Evolutionary conservation across 2,888 invertebrate species (phyloP).

Genomic region (Parochlus steinenii): DNA sequence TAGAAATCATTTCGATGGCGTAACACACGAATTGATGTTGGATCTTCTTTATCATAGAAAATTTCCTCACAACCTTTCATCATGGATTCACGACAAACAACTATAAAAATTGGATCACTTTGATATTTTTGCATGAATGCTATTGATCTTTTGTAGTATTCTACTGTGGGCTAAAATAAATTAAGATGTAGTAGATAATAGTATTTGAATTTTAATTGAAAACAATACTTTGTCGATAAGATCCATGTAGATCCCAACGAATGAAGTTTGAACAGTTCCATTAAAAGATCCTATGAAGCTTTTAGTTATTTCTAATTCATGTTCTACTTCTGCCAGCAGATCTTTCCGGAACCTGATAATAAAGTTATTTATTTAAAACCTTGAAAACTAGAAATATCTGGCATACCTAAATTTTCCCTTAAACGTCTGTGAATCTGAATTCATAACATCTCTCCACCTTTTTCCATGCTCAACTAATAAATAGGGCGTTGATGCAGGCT

Average conservation of each 20-base stretch:
- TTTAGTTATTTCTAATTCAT: slow-evolving; percentile 4
- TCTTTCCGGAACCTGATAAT: not conserved
- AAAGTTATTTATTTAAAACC: too few species aligned
- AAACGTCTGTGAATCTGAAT: too few species aligned
- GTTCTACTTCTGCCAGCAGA: not conserved
- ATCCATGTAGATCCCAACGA: slow-evolving; percentile 8
- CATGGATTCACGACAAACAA: slow-evolving; percentile 1
- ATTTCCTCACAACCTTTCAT: slow-evolving; percentile 1
- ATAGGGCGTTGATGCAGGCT: too few species aligned
- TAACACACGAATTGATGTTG: not conserved
- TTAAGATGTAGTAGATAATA: too few species aligned
- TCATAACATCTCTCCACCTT: too few species aligned
- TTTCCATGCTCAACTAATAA: too few species aligned
- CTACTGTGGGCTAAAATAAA: slow-evolving; percentile 5
- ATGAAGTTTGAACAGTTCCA: slow-evolving; percentile 1
- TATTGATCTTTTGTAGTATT: slow-evolving; percentile 8
- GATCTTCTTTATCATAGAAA: not conserved
- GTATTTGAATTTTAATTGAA: too few species aligned
- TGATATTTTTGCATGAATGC: too few species aligned
- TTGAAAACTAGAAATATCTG: too few species aligned
- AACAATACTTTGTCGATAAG: slow-evolving; percentile 5
- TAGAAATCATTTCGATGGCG: slow-evolving; percentile 1
- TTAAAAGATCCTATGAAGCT: slow-evolving; percentile 1
- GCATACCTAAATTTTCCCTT: too few species aligned
- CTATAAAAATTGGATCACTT: slow-evolving; percentile 2